Evolutionary conservation across 1,140 invertebrate species (phyloP).

Genomic region (Drosophila chauvacae): DNA sequence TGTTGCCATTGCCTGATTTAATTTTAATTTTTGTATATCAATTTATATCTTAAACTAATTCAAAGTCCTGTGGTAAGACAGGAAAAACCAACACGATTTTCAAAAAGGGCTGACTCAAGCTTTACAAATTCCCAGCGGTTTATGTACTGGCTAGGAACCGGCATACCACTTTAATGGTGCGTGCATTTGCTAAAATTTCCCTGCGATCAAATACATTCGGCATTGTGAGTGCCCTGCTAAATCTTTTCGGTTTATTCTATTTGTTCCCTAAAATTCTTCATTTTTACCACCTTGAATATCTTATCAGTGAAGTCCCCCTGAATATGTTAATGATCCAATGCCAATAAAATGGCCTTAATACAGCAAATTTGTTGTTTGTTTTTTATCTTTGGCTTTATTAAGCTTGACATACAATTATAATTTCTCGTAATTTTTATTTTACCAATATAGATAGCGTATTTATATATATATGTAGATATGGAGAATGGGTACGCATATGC

Average conservation of each 20-base stretch:
- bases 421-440: constrained; percentile 21
- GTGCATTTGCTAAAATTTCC: neutral
- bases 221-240: neutral
- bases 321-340: neutral
- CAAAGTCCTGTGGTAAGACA: neutral
- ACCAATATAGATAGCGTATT: constrained; percentile 17
- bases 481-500: constrained; percentile 23
- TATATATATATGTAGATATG: constrained; percentile 22
- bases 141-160: neutral
- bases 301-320: neutral
- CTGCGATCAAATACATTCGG: neutral
- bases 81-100: too few species aligned
- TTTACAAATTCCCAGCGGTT: neutral
- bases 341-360: neutral
- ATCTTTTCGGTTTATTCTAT: neutral
- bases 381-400: constrained; percentile 64
- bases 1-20: too few species aligned
- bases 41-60: neutral
- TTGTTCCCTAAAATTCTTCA: neutral
- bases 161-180: neutral
- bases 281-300: neutral
- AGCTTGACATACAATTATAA: constrained; percentile 49
- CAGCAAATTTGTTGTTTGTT: neutral
- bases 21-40: neutral
- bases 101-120: too few species aligned